phyloP scores from a whole-genome alignment of 2,888 invertebrate species.

The Gerosis bhagava region DNA sequence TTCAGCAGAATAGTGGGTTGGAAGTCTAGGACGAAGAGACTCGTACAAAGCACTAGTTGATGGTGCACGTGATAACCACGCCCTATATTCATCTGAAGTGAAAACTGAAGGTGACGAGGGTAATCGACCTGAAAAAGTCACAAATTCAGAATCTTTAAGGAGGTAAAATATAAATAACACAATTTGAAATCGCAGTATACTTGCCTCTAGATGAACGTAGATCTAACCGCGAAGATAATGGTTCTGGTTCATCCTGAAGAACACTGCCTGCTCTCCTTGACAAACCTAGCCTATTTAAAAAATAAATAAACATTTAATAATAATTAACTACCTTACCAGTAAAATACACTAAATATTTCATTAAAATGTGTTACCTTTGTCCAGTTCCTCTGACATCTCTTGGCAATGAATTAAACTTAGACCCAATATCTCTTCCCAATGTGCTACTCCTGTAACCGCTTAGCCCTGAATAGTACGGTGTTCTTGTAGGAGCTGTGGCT shows the following conservation, averaged over 20 bases:
- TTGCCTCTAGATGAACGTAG: conserved; percentile 77
- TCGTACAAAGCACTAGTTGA: conserved; percentile 97
- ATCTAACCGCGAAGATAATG: conserved; percentile 72
- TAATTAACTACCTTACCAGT: no score
- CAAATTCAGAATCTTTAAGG: conserved; percentile 23
- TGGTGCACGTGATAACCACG: conserved; percentile 95
- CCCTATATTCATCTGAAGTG: conserved; percentile 95
- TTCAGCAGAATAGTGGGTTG: conserved; percentile 92
- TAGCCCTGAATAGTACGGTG: conserved; percentile 87
- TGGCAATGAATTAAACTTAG: conserved; percentile 89
- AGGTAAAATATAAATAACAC: background rate
- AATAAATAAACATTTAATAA: background rate
- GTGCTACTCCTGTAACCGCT: conserved; percentile 76
- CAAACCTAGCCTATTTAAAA: conserved; percentile 56
- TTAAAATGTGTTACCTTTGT: conserved; percentile 83
- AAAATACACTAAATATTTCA: no score
- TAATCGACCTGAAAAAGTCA: conserved; percentile 58
- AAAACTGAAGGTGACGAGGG: conserved; percentile 85
- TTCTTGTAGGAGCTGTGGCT: conserved; percentile 90
- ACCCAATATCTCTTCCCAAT: conserved; percentile 82
- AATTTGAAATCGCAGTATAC: conserved; percentile 2
- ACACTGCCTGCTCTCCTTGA: conserved; percentile 71
- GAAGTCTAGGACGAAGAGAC: conserved; percentile 91
- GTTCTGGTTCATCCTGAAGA: conserved; percentile 74
- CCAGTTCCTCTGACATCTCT: conserved; percentile 84